phyloP scores from a whole-genome alignment of 2,888 invertebrate species.

The Dioctria linearis region DNA sequence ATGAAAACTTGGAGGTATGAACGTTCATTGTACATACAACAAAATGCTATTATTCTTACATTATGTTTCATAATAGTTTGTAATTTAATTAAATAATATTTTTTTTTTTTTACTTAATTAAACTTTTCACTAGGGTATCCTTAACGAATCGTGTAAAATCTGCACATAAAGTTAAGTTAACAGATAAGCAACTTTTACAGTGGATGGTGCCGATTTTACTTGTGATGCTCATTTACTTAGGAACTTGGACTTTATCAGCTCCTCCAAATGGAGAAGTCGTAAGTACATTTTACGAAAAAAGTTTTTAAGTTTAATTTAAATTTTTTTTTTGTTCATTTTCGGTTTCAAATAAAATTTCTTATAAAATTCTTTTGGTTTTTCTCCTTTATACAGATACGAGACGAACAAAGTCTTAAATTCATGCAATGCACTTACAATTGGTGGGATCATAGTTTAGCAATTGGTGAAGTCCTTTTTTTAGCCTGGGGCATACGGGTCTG shows the following conservation, averaged over 20 bases:
- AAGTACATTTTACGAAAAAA: constrained; percentile 63
- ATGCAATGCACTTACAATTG: constrained; percentile 92
- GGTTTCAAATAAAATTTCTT: background rate
- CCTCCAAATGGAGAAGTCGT: constrained; percentile 86
- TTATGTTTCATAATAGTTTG: background rate
- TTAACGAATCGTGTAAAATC: constrained; percentile 94
- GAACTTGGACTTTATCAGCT: constrained; percentile 92
- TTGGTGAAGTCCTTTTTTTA: constrained; percentile 84
- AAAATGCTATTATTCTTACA: background rate
- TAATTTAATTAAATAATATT: constrained; percentile 32
- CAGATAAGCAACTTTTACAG: constrained; percentile 92
- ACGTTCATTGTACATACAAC: too few species aligned
- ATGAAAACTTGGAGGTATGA: constrained; percentile 95
- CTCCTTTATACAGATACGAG: constrained; percentile 74
- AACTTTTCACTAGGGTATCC: constrained; percentile 79
- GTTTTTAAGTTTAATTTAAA: background rate
- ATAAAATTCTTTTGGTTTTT: too few species aligned
- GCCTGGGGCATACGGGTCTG: constrained; percentile 90
- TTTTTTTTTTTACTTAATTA: constrained; percentile 18
- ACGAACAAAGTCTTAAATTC: constrained; percentile 84
- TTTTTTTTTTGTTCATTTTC: background rate
- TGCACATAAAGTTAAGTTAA: constrained; percentile 92
- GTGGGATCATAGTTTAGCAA: constrained; percentile 95
- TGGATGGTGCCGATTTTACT: constrained; percentile 95
- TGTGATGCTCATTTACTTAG: constrained; percentile 89